phyloP scores from a whole-genome alignment of 2,797 vertebrate species.

The Falco naumanni region DNA sequence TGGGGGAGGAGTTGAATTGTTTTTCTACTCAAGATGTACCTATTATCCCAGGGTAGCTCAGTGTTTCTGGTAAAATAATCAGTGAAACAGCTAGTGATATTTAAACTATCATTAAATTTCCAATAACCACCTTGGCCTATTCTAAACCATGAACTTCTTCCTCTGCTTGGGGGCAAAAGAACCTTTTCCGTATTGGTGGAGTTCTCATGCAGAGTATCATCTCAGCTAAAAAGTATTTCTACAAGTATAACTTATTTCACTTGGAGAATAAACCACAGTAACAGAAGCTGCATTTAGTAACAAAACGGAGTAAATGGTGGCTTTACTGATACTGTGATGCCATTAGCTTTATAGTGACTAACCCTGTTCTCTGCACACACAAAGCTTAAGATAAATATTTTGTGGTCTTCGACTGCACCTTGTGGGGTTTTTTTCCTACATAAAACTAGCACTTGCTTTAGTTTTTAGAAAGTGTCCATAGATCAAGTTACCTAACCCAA shows the following conservation, averaged over 20 bases:
- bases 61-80: not conserved
- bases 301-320: not conserved
- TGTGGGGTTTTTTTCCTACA: not conserved
- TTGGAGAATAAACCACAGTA: not conserved
- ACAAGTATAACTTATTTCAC: not conserved
- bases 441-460: not conserved
- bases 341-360: not conserved
- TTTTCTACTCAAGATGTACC: not conserved
- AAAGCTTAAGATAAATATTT: not conserved
- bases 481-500: not conserved
- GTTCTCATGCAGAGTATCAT: not conserved
- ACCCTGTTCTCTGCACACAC: not conserved
- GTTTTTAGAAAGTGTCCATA: not conserved
- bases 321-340: not conserved
- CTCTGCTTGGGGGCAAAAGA: not conserved
- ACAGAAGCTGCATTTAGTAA: not conserved
- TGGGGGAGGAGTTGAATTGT: fast-evolving
- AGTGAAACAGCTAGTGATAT: not conserved
- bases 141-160: not conserved
- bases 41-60: not conserved
- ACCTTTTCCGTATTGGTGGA: not conserved
- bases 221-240: not conserved
- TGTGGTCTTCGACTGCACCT: not conserved
- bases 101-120: not conserved
- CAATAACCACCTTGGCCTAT: not conserved